These are phyloP conservation scores for Microhierax caerulescens DNA, from an alignment of 2,797 vertebrate genomes.

Conservation along the genomic window DNA sequence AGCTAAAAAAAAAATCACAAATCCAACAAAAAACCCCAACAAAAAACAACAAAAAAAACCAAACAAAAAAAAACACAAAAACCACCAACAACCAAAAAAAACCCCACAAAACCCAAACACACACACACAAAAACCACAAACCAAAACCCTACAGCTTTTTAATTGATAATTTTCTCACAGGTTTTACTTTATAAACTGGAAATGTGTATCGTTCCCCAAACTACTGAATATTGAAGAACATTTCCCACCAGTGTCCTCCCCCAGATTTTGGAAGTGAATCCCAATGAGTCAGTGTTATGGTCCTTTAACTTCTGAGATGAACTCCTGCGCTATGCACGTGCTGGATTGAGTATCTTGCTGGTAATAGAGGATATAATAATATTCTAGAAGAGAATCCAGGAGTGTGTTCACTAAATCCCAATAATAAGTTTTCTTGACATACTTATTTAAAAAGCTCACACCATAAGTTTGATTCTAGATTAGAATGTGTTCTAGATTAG, in stretches of 20 bases:
- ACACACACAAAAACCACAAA: not conserved
- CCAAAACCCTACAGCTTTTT: not conserved
- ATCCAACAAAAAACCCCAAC: not conserved
- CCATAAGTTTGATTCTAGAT: not conserved
- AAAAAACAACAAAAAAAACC: not conserved
- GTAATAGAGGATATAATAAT: not conserved
- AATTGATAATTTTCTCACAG: not conserved
- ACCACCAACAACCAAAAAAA: not conserved
- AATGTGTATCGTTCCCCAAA: not conserved
- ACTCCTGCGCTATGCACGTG: not conserved
- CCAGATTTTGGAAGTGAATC: not conserved
- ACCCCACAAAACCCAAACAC: not conserved
- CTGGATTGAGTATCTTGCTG: not conserved
- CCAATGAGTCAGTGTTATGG: accelerated
- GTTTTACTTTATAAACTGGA: not conserved
- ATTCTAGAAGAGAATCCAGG: not conserved
- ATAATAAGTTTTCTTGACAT: not conserved
- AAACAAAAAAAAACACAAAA: not conserved
- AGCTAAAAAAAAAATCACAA: too few species aligned
- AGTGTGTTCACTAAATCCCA: not conserved
- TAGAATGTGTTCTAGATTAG: not conserved
- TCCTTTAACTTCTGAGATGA: not conserved
- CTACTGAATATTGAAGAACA: not conserved
- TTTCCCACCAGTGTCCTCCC: not conserved
- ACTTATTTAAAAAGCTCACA: not conserved